phyloP scores from a whole-genome alignment of 2,797 vertebrate genomes.

The Coranthus polyacanthus region DNA sequence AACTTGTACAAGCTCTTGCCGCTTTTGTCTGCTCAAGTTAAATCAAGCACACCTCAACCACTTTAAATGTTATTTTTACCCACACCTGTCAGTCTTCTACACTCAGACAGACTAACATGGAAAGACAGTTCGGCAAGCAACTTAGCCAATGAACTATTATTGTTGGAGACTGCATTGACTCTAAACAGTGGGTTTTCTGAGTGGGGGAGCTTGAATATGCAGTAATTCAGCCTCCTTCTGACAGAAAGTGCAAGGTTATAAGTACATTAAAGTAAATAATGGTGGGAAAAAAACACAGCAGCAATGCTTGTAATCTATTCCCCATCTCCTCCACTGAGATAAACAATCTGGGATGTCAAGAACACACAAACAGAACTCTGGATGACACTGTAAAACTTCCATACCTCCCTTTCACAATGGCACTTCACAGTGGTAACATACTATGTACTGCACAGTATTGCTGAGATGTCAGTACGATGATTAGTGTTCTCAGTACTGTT shows the following conservation, averaged over 20 bases:
- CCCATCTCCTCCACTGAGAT: conserved; percentile 24
- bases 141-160: conserved; percentile 61
- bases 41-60: conserved; percentile 57
- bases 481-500: conserved; percentile 41
- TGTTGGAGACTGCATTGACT: conserved; percentile 57
- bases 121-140: conserved; percentile 49
- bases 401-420: conserved; percentile 4
- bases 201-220: conserved; percentile 35
- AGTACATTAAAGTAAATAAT: conserved; percentile 44
- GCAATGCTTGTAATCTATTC: conserved; percentile 37
- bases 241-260: conserved; percentile 39
- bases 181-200: conserved; percentile 47
- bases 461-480: conserved; percentile 50
- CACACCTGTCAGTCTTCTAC: conserved; percentile 48
- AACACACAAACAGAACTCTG: conserved; percentile 1
- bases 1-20: conserved; percentile 19
- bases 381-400: conserved; percentile 25
- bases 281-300: conserved; percentile 20
- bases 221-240: conserved; percentile 48
- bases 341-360: conserved; percentile 25
- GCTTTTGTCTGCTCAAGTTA: conserved; percentile 52
- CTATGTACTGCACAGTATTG: conserved; percentile 32
- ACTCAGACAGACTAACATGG: conserved; percentile 38
- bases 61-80: conserved; percentile 73
- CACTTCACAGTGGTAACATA: conserved; percentile 28